A percentile compares a stretch with the other conserved stretches of the same genome.
Evolutionary conservation across 2,888 invertebrate genomes (phyloP).

Genomic region (Papilio gigon): DNA sequence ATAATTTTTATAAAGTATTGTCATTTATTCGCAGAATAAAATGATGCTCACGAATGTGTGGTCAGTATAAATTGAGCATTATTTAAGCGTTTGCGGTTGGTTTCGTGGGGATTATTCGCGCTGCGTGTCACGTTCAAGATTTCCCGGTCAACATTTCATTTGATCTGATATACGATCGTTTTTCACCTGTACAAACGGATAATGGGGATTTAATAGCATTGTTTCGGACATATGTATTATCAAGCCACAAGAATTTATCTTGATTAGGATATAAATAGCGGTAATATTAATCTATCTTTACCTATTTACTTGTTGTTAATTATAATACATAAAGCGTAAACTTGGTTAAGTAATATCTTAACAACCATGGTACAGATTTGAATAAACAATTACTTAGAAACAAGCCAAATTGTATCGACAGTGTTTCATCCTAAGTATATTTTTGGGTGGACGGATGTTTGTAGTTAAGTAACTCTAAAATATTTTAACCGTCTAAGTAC

Average conservation of each 20-base stretch:
- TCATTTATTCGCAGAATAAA: conserved; percentile 22
- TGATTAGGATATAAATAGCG: too few relatives aligned
- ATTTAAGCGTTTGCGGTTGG: conserved; percentile 47
- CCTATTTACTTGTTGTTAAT: too few relatives aligned
- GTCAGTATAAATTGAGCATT: conserved; percentile 50
- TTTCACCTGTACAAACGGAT: background rate
- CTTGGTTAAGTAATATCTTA: too few relatives aligned
- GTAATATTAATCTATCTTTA: too few relatives aligned
- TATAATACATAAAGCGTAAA: too few relatives aligned
- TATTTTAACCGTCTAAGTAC: too few relatives aligned
- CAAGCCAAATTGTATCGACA: too few relatives aligned
- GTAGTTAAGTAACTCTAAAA: too few relatives aligned
- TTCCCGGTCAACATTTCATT: conserved; percentile 35
- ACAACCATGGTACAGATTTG: too few relatives aligned
- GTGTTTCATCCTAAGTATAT: too few relatives aligned
- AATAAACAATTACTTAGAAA: too few relatives aligned
- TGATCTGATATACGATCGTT: background rate
- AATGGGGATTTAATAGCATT: background rate
- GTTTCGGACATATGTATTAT: background rate
- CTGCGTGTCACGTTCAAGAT: conserved; percentile 52
- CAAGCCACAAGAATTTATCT: background rate
- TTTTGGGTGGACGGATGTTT: too few relatives aligned
- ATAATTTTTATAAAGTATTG: background rate
- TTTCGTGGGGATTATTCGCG: conserved; percentile 47
- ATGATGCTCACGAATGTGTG: conserved; percentile 43